A percentile compares a stretch with the other conserved stretches of the same genome.
Evolutionary conservation across 2,797 vertebrate species (phyloP).

Genomic region (Yasuhikotakia modesta): DNA sequence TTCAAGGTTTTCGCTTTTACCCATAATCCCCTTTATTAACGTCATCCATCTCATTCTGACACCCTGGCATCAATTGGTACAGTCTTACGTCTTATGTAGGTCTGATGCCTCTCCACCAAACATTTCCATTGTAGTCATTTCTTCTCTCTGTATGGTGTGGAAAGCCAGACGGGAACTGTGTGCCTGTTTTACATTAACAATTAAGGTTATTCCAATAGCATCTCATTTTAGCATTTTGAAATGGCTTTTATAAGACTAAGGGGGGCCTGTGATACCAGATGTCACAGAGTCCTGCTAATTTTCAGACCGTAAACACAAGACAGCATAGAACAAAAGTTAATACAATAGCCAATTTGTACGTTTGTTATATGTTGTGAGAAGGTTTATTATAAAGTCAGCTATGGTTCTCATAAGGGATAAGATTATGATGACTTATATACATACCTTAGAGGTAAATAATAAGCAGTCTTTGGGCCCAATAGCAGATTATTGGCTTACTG

Average conservation of each 20-base stretch:
- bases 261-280: slow-evolving; percentile 34
- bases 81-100: neutral
- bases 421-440: slow-evolving; percentile 25
- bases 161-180: slow-evolving; percentile 51
- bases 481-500: slow-evolving; percentile 23
- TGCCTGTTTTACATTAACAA: slow-evolving; percentile 56
- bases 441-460: slow-evolving; percentile 26
- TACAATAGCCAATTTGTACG: slow-evolving; percentile 42
- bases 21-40: slow-evolving; percentile 1
- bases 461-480: neutral
- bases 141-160: slow-evolving; percentile 41
- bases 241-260: slow-evolving; percentile 47
- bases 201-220: slow-evolving; percentile 48
- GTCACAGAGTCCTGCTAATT: slow-evolving; percentile 48
- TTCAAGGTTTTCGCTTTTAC: neutral
- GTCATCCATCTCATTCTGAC: neutral
- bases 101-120: slow-evolving; percentile 32
- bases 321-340: slow-evolving; percentile 32
- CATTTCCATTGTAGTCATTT: slow-evolving; percentile 57
- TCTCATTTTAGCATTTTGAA: slow-evolving; percentile 48
- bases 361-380: slow-evolving; percentile 40
- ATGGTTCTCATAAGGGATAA: neutral
- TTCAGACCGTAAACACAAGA: slow-evolving; percentile 51
- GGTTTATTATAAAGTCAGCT: slow-evolving; percentile 27
- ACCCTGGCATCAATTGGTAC: neutral